Percentiles rank a stretch among this genome's conserved stretches.
These are phyloP conservation scores for Eristalis tenax DNA, from an alignment of 2,888 invertebrate species.

Conservation along the genomic window DNA sequence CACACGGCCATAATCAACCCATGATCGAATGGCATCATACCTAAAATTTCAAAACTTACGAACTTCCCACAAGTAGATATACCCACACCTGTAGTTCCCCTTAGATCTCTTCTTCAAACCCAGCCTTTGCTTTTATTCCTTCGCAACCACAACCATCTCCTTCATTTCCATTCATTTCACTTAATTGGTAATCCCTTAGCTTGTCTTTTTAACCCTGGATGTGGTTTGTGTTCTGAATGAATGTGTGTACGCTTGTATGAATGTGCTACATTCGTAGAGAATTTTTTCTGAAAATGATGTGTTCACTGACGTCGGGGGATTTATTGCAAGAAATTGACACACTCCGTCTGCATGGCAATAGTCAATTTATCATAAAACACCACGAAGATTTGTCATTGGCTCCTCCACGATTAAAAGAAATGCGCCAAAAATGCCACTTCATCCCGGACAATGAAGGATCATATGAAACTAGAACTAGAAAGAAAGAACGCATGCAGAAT, in stretches of 20 bases:
- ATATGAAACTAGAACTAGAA: no score
- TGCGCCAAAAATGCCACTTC: no score
- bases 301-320: not conserved
- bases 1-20: no score
- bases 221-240: not conserved
- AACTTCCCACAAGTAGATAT: not conserved
- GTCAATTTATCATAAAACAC: no score
- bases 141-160: not conserved
- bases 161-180: not conserved
- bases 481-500: no score
- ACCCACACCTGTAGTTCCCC: not conserved
- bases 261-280: not conserved
- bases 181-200: not conserved
- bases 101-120: not conserved
- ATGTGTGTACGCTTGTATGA: not conserved
- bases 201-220: no score
- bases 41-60: not conserved
- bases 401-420: no score
- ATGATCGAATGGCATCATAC: no score
- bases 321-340: no score
- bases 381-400: no score
- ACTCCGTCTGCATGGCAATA: no score
- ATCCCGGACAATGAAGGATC: no score
- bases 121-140: not conserved
- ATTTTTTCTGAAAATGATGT: slow-evolving; percentile 7